Evolutionary conservation across 2,888 invertebrate species (phyloP), one percentile per base, ranked within the genome.

Genomic region (Seira sanloemensis): DNA sequence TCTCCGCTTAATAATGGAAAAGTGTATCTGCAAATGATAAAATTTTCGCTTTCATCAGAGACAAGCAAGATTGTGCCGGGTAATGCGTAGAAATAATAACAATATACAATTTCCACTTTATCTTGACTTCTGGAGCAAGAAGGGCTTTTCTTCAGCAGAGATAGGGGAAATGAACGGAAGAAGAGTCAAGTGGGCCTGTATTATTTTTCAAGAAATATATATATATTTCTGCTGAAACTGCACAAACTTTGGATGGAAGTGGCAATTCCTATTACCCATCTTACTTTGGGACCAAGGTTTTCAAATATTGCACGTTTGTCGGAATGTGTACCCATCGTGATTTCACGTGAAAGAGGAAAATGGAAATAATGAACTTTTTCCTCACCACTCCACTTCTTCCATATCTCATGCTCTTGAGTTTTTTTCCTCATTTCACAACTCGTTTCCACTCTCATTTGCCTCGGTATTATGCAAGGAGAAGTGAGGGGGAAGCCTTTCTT

Each of bases 351-450:
- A 62, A 75, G 67, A 19, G 23, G 4, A 1, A 69, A 23, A 67
- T n/a, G 21, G 68, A 74, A 80, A 69, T 80, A 80, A 80, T 80
- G 80, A 80, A 80, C 74, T 66, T 69, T 50, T 66, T 67, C 58
- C 7, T 37, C 12, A 73, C 73, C 73, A 65, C 73, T 37, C 27
- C 67, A 50, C 67, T 7, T n/a, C n/a, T 18, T 9, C 2, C 2
- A 58, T 26, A 4, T 23, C 9, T 65, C 0, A 21, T 19, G 23
- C 27, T 19, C n/a, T 71, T 67, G 37, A 18, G 26, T 58, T 58
- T 19, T 58, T 66, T 16, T 72, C 16, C 66, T 65, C 73, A 50
- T 23, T 37, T 46, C 62, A 71, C 71, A 72, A 71, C 65, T 54
- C 24, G 69, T 74, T 80, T 37, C 80, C 75, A 72, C 69, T 75